These are phyloP conservation scores for Gobionotothen gibberifrons DNA, from an alignment of 2,797 vertebrate genomes.

Conservation along the genomic window DNA sequence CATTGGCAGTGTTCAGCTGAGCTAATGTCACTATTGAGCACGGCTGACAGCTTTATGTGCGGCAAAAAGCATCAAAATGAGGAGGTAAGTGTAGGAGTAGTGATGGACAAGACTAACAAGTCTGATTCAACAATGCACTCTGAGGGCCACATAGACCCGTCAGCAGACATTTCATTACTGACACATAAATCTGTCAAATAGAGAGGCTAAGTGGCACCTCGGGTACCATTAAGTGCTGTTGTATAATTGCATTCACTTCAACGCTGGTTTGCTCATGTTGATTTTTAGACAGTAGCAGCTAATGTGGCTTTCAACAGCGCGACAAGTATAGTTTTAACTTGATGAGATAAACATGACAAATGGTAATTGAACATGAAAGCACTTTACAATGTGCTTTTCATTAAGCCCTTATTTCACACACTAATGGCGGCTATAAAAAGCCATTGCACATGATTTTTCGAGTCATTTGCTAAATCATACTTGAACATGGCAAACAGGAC, in stretches of 20 bases:
- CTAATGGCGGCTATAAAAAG: neutral
- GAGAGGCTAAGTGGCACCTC: slow-evolving; percentile 66
- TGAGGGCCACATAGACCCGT: slow-evolving; percentile 52
- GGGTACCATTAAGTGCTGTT: slow-evolving; percentile 64
- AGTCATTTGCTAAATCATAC: slow-evolving; percentile 1
- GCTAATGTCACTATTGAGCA: slow-evolving; percentile 63
- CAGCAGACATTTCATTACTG: slow-evolving; percentile 76
- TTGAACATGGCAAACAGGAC: neutral
- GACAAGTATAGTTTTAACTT: neutral
- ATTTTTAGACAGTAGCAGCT: slow-evolving; percentile 28
- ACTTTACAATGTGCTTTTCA: neutral
- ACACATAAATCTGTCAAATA: slow-evolving; percentile 66
- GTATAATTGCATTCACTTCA: slow-evolving; percentile 60
- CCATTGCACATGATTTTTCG: neutral
- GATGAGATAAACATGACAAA: neutral
- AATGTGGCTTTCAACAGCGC: slow-evolving; percentile 19
- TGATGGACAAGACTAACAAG: slow-evolving; percentile 66
- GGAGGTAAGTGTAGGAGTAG: slow-evolving; percentile 60
- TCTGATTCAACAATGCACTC: slow-evolving; percentile 59
- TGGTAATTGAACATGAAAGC: neutral
- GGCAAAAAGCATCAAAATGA: slow-evolving; percentile 55
- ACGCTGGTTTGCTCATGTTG: slow-evolving; percentile 17
- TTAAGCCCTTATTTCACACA: neutral
- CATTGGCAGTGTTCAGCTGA: slow-evolving; percentile 50
- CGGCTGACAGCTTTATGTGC: slow-evolving; percentile 70